These are phyloP conservation scores for Leptopilina drosophilae DNA, from an alignment of 2,888 invertebrate genomes.

Conservation along the genomic window DNA sequence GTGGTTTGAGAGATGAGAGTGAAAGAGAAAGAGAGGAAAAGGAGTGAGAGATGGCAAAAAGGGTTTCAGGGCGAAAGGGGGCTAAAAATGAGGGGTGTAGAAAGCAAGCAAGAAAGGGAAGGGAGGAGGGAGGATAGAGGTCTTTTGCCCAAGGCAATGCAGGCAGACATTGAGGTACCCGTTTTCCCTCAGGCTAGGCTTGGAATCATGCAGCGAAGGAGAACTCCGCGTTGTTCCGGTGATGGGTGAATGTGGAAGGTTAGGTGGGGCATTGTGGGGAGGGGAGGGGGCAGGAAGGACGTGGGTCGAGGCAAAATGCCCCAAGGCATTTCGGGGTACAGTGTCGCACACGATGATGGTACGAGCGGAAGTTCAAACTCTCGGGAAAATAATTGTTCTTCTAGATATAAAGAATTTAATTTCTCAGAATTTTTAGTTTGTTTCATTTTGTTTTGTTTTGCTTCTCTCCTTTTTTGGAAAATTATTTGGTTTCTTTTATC, in stretches of 20 bases:
- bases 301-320: constrained; percentile 45
- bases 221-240: constrained; percentile 58
- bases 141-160: constrained; percentile 65
- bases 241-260: constrained; percentile 2
- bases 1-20: constrained; percentile 42
- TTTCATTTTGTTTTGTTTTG: background rate
- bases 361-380: constrained; percentile 17
- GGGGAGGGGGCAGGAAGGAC: constrained; percentile 34
- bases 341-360: constrained; percentile 26
- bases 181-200: constrained; percentile 68
- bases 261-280: background rate
- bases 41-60: constrained; percentile 49
- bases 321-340: constrained; percentile 43
- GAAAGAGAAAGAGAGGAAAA: constrained; percentile 36
- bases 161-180: constrained; percentile 70
- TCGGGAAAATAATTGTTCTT: constrained; percentile 26
- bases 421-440: background rate
- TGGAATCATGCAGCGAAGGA: constrained; percentile 69
- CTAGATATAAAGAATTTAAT: constrained; percentile 14
- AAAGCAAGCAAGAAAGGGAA: too few species aligned
- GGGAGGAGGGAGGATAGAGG: background rate
- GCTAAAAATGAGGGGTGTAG: background rate
- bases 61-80: constrained; percentile 42
- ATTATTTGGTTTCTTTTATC: background rate
- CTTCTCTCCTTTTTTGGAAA: background rate